Conservation (phyloP, 2,888 invertebrate genomes). For the Glyphotaelius pellucidus region DNA sequence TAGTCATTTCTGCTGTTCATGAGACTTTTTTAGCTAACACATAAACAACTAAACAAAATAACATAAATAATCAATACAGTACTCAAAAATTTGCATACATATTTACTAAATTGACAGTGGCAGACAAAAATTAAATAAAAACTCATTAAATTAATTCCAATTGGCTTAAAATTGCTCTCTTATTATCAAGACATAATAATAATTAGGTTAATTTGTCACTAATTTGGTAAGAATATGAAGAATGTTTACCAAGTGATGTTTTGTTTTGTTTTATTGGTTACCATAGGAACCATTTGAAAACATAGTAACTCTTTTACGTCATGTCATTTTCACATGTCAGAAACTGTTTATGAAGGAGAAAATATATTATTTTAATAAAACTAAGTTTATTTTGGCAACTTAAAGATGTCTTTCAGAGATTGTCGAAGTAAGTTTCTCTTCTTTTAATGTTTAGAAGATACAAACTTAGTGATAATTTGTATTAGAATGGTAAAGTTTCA, state of each 20-base stretch:
- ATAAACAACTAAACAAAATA: too few relatives aligned
- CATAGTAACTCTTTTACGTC: not conserved
- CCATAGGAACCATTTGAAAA: not conserved
- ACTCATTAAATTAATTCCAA: too few relatives aligned
- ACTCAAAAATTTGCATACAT: too few relatives aligned
- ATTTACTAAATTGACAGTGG: too few relatives aligned
- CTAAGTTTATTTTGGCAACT: not conserved
- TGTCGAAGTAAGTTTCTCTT: conserved; percentile 80
- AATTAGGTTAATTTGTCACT: not conserved
- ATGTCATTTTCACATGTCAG: not conserved
- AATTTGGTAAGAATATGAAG: not conserved
- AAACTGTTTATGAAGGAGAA: not conserved
- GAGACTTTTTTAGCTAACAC: too few relatives aligned
- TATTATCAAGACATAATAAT: too few relatives aligned
- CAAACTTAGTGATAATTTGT: not conserved
- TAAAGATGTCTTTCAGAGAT: conserved; percentile 84
- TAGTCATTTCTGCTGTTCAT: too few relatives aligned
- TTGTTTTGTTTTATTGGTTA: not conserved
- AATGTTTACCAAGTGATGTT: not conserved
- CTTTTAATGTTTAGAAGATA: not conserved
- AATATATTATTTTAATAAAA: not conserved
- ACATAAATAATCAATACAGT: too few relatives aligned
- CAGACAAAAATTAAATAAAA: too few relatives aligned
- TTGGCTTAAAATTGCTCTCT: too few relatives aligned
- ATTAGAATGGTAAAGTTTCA: not conserved